These are phyloP conservation scores for Amphiprion ocellaris DNA, from an alignment of 2,113 vertebrate species.

Conservation along the genomic window DNA sequence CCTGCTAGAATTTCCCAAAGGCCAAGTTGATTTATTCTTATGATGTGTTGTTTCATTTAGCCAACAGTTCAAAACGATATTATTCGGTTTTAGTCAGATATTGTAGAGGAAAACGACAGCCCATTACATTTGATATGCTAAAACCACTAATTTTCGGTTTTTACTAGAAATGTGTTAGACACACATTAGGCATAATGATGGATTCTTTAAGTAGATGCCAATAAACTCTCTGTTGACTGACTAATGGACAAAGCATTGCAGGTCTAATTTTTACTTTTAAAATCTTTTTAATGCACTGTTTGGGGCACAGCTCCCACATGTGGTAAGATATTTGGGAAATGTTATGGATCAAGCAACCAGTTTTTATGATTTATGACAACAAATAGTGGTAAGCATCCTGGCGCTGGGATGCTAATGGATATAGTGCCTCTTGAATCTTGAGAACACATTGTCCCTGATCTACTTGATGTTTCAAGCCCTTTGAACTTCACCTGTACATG, in stretches of 20 bases:
- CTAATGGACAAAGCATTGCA: neutral
- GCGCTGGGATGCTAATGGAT: constrained; percentile 21
- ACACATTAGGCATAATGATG: neutral
- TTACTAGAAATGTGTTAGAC: neutral
- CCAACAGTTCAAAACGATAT: neutral
- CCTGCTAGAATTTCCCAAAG: neutral
- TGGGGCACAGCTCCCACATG: constrained; percentile 10
- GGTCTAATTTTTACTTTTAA: constrained; percentile 1
- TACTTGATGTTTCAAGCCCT: constrained; percentile 28
- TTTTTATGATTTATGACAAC: constrained; percentile 45
- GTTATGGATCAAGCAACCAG: constrained; percentile 22
- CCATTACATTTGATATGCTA: neutral
- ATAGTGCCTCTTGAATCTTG: constrained; percentile 45
- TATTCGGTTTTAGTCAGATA: no score
- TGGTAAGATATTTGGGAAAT: constrained; percentile 21
- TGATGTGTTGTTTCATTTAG: neutral
- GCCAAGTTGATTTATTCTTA: neutral
- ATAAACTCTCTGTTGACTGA: neutral
- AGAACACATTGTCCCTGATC: constrained; percentile 43
- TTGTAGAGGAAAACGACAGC: neutral
- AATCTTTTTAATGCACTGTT: neutral
- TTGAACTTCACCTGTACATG: constrained; percentile 33
- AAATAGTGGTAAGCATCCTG: constrained; percentile 36
- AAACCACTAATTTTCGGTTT: neutral
- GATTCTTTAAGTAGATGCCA: neutral